Evolutionary conservation across 30 jellyfish, hydroid and myxozoan genomes (phyloP).

Genomic region (Haliclystus octoradiatus): DNA sequence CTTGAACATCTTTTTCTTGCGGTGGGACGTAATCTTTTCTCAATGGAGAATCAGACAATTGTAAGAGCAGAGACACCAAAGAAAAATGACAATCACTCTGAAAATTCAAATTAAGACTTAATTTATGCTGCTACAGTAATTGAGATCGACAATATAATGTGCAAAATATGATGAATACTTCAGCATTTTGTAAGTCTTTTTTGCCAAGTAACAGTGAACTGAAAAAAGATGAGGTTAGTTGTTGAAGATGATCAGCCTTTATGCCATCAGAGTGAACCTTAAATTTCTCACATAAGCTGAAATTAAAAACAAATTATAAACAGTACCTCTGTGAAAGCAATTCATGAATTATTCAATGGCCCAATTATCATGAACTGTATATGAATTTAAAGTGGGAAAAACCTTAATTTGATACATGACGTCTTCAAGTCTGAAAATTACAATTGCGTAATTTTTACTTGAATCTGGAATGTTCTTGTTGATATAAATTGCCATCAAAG

Average conservation of each 20-base stretch:
- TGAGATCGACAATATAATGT: not conserved
- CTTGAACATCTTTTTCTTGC: not conserved
- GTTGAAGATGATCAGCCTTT: slow-evolving; percentile 41
- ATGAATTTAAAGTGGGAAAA: too few relatives aligned
- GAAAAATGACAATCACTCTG: slow-evolving; percentile 69
- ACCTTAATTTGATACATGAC: too few relatives aligned
- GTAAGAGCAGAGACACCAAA: slow-evolving; percentile 36
- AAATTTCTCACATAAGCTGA: slow-evolving; percentile 33
- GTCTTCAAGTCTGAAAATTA: too few relatives aligned
- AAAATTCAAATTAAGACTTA: not conserved
- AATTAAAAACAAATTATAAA: not conserved
- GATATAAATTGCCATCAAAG: too few relatives aligned
- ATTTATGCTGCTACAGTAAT: not conserved
- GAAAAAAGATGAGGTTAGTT: slow-evolving; percentile 25
- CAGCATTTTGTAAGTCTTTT: not conserved
- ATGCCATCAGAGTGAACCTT: slow-evolving; percentile 38
- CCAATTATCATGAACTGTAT: too few relatives aligned
- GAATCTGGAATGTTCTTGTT: too few relatives aligned
- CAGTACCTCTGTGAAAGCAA: not conserved
- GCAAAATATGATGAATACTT: too few relatives aligned
- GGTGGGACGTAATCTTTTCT: slow-evolving; percentile 4
- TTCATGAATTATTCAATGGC: too few relatives aligned
- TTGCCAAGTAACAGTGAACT: slow-evolving; percentile 22
- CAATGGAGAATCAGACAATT: slow-evolving; percentile 66
- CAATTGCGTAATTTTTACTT: too few relatives aligned